These are phyloP conservation scores for Steinernema hermaphroditum DNA, from an alignment of 2,888 invertebrate genomes.

Conservation along the genomic window DNA sequence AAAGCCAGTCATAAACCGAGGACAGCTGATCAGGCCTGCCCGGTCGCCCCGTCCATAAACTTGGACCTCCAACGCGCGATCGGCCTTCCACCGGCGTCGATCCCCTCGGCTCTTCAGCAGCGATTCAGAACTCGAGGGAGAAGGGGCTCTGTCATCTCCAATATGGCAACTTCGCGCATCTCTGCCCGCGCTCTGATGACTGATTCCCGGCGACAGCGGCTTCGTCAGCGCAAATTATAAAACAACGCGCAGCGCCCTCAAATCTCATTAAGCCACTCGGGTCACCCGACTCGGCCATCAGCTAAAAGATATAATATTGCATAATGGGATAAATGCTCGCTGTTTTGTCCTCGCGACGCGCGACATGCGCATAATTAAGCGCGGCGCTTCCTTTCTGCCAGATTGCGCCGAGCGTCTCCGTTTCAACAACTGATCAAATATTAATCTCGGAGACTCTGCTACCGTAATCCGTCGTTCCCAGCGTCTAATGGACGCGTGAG, in stretches of 20 bases:
- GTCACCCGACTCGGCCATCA: constrained; percentile 26
- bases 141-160: constrained; percentile 29
- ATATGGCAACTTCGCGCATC: not conserved
- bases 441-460: not conserved
- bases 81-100: too few species aligned
- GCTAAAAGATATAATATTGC: constrained; percentile 28
- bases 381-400: constrained; percentile 25
- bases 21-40: too few species aligned
- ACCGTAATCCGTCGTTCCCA: constrained; percentile 16
- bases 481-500: constrained; percentile 12
- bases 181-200: constrained; percentile 8
- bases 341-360: constrained; percentile 25
- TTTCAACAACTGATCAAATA: constrained; percentile 13
- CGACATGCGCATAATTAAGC: constrained; percentile 29
- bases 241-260: constrained; percentile 26
- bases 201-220: constrained; percentile 27
- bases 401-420: constrained; percentile 27
- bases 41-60: too few species aligned
- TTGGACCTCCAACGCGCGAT: too few species aligned
- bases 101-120: too few species aligned
- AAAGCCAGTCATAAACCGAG: too few species aligned
- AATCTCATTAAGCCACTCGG: constrained; percentile 28
- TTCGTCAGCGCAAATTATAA: constrained; percentile 29
- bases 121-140: too few species aligned
- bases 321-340: constrained; percentile 30